Conservation (phyloP, 92 coral and sea anemone species). For the Umimayanthus chanpuru region DNA sequence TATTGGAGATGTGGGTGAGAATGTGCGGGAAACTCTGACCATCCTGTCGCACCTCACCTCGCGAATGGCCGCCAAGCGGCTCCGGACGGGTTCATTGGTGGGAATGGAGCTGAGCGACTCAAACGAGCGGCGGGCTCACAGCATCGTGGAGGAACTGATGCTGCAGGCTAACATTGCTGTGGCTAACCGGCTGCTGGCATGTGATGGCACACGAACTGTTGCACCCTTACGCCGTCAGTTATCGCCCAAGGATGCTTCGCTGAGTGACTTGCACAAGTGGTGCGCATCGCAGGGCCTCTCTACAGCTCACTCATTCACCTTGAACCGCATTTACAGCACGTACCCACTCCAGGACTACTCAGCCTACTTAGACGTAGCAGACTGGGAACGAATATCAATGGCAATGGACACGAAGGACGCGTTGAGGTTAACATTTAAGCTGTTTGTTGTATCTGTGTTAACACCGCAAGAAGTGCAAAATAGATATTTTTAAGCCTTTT, state of each 20-base stretch:
- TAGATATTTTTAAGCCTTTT: too few species aligned
- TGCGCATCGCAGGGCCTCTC: conserved; percentile 61
- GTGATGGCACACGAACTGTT: conserved; percentile 48
- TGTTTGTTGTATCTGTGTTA: background rate
- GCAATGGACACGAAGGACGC: conserved; percentile 74
- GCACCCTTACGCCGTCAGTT: conserved; percentile 83
- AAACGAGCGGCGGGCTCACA: conserved; percentile 47
- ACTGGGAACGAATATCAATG: conserved; percentile 71
- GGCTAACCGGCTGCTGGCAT: conserved; percentile 65
- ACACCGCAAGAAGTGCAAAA: background rate
- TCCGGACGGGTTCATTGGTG: conserved; percentile 63
- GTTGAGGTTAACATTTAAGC: conserved; percentile 19
- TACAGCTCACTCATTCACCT: conserved; percentile 56
- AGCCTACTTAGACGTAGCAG: conserved; percentile 56
- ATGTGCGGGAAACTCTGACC: conserved; percentile 50
- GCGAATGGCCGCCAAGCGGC: conserved; percentile 79
- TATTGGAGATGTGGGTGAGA: conserved; percentile 45
- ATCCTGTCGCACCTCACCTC: conserved; percentile 72
- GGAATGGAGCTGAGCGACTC: conserved; percentile 17
- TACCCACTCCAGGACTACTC: conserved; percentile 37
- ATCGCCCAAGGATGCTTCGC: conserved; percentile 68
- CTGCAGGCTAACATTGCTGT: conserved; percentile 74
- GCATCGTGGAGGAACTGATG: conserved; percentile 88
- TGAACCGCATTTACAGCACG: conserved; percentile 28
- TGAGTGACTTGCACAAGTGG: conserved; percentile 53